Conservation (phyloP, 2,113 vertebrate genomes). For the Crypturellus undulatus region DNA sequence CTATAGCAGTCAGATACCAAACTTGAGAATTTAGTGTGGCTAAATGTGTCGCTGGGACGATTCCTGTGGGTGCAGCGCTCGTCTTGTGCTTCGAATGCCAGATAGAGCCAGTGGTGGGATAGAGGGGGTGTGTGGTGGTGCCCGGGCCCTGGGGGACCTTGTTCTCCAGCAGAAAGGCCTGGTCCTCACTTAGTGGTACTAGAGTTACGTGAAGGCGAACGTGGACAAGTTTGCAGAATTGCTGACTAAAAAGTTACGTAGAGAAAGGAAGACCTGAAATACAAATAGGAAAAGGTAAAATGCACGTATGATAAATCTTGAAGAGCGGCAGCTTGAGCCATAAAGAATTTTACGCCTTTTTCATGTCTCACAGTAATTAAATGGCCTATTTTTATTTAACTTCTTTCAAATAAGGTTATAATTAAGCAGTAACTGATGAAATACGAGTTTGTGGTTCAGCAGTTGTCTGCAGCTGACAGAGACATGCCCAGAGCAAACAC, state of each 20-base stretch:
- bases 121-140: not conserved
- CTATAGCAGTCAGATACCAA: not conserved
- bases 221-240: slow-evolving; percentile 26
- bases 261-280: slow-evolving; percentile 2
- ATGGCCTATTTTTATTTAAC: not conserved
- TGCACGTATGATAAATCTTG: slow-evolving; percentile 30
- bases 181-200: not conserved
- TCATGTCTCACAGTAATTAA: slow-evolving; percentile 29
- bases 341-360: slow-evolving; percentile 33
- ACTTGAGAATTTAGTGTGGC: accelerated
- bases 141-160: not conserved
- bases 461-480: not conserved
- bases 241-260: slow-evolving; percentile 19
- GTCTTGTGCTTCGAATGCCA: not conserved
- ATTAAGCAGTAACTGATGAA: slow-evolving; percentile 56
- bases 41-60: not conserved
- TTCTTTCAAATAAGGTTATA: slow-evolving; percentile 33
- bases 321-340: slow-evolving; percentile 35
- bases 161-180: not conserved
- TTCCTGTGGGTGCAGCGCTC: not conserved
- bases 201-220: not conserved
- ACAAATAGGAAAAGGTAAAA: not conserved
- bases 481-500: not conserved
- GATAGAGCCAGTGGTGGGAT: not conserved
- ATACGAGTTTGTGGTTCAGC: not conserved